These are phyloP conservation scores for Phymatocera aterrima DNA, from an alignment of 2,888 invertebrate species.

Conservation along the genomic window DNA sequence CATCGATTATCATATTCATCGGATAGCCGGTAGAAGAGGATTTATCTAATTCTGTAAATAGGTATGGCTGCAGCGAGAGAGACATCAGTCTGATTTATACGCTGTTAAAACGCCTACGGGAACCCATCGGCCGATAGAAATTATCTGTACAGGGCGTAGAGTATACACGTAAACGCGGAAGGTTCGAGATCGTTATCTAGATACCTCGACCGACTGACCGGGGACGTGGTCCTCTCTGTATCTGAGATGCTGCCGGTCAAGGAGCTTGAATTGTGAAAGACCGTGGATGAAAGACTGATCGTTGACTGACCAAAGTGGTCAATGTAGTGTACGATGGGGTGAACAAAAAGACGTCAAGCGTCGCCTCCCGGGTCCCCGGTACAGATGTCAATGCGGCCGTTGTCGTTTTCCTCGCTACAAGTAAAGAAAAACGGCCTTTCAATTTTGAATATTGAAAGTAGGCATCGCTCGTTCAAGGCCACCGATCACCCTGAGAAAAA, in stretches of 20 bases:
- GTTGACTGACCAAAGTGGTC: constrained; percentile 40
- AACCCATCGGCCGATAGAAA: background rate
- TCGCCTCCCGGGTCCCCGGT: background rate
- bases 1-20: background rate
- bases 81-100: background rate
- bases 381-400: constrained; percentile 29
- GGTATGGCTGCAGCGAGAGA: background rate
- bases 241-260: constrained; percentile 8
- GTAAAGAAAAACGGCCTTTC: constrained; percentile 28
- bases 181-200: constrained; percentile 25
- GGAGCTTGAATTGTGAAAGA: constrained; percentile 27
- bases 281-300: constrained; percentile 28
- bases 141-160: background rate
- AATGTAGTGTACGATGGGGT: background rate
- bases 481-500: constrained; percentile 57
- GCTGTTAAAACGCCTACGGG: background rate
- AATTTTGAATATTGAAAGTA: constrained; percentile 39
- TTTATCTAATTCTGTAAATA: background rate
- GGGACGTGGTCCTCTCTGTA: background rate
- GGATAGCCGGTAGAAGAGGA: background rate
- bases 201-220: constrained; percentile 30
- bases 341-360: constrained; percentile 39
- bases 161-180: background rate
- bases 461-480: background rate
- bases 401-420: background rate